Conservation (phyloP, 2,888 invertebrate genomes). For the Timema podura region DNA sequence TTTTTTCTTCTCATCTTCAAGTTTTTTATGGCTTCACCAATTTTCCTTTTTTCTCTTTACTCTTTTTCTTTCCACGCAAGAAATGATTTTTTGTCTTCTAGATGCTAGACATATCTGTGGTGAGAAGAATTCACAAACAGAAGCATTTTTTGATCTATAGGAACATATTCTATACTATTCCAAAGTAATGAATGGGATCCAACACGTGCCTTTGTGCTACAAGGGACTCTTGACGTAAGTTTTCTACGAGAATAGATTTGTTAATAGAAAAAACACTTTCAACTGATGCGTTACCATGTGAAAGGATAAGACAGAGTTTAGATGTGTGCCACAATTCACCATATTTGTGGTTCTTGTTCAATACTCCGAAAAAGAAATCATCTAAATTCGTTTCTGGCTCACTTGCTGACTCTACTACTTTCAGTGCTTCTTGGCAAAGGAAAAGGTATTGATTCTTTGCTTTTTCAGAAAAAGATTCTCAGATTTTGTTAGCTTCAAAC, state of each 20-base stretch:
- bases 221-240: not conserved
- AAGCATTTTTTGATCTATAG: not conserved
- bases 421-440: not conserved
- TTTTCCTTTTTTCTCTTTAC: not conserved
- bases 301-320: no score
- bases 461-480: not conserved
- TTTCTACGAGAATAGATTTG: constrained; percentile 1
- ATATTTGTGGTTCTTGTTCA: not conserved
- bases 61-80: not conserved
- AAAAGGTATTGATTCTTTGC: not conserved
- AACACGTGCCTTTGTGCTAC: not conserved
- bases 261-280: no score
- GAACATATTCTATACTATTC: not conserved
- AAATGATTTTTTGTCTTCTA: constrained; percentile 4
- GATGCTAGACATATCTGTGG: not conserved
- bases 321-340: not conserved
- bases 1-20: not conserved
- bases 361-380: not conserved
- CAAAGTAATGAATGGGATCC: not conserved
- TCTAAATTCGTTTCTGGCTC: constrained; percentile 6
- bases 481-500: no score
- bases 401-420: not conserved
- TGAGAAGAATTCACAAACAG: constrained; percentile 3
- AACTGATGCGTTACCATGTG: not conserved
- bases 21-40: constrained; percentile 3